Base-by-base conservation (phyloP, 2,888 invertebrate genomes). In the Pycnomerus fuliginosus region DNA sequence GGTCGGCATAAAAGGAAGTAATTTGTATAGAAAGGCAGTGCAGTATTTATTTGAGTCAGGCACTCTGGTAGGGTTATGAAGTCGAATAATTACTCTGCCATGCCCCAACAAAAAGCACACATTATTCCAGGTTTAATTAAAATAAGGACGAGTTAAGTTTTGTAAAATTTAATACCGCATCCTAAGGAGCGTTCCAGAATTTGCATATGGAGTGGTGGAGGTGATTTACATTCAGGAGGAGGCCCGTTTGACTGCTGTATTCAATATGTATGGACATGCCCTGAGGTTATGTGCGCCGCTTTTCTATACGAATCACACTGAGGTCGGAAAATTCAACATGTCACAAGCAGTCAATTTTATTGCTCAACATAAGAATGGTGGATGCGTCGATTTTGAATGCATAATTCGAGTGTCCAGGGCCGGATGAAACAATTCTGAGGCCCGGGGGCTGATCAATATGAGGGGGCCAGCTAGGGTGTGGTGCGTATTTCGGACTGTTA, bases 251-350 rank as follows among this genome's bases (percentile, higher is more conserved):
- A 56, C 58, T 58, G 55, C 45, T 57, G 56, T 52, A 58, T 58
- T 56, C 59, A 60, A 59, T 59, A 59, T 59, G 57, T 58, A 59
- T 58, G 53, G 58, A 56, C 58, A 60, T 58, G 55, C 55, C 52
- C 48, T 44, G 50, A 52, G 57, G 53, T 56, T 54, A 52, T 53
- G 48, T 39, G 52, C 51, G 43, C 37, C 35, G 46, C 46, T 50
- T 42, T 50, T 50, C 48, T 38, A 35, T 45, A 43, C 51, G 44
- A 44, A 44, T 44, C 44, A 22, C 30, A 42, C 24, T 23, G 23
- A 38, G 29, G 33, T 39, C 35, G 39, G 25, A 24, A 34, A 34
- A 39, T 44, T 29, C 39, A 33, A 44, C 44, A 39, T 44, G 34
- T 30, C 39, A 36, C 25, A 37, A 37, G 38, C 34, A 29, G 39